Percentiles rank a stretch among this genome's conserved stretches.
phyloP scores from a whole-genome alignment of 2,888 invertebrate species.

The Pandemis corylana region DNA sequence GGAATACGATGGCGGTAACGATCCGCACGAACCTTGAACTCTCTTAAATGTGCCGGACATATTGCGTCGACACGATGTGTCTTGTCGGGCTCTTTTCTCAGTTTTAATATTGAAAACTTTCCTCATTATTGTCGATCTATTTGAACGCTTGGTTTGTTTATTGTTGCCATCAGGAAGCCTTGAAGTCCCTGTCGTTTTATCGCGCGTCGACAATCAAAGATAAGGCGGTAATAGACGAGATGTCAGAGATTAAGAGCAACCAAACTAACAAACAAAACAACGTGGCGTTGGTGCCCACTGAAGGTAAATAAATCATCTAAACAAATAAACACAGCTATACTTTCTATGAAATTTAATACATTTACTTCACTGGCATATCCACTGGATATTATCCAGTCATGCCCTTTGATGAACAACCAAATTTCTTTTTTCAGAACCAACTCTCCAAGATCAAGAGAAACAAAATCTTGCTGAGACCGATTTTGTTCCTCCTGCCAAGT shows the following conservation, averaged over 20 bases:
- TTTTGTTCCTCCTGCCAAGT: conserved; percentile 13
- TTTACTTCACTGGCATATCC: too few species aligned
- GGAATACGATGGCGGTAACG: too few species aligned
- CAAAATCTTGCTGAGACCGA: conserved; percentile 13
- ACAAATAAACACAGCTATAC: too few species aligned
- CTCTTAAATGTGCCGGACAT: too few species aligned
- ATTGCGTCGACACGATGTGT: too few species aligned
- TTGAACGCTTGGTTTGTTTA: not conserved
- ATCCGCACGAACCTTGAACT: too few species aligned
- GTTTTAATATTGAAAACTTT: too few species aligned
- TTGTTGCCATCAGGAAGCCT: conserved; percentile 10
- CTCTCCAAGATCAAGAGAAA: conserved; percentile 17
- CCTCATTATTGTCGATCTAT: too few species aligned
- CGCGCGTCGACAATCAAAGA: conserved; percentile 19
- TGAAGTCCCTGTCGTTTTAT: conserved; percentile 30
- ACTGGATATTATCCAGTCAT: not conserved
- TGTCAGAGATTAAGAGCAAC: conserved; percentile 28
- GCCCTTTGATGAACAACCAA: not conserved
- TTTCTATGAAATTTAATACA: too few species aligned
- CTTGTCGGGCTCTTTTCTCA: too few species aligned
- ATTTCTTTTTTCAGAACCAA: conserved; percentile 18
- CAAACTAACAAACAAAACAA: conserved; percentile 24
- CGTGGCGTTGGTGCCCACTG: conserved; percentile 11
- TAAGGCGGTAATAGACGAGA: conserved; percentile 29
- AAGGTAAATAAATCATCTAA: conserved; percentile 20